Evolutionary conservation across 2,113 vertebrate species (phyloP), one percentile per base, ranked within the genome.

Genomic region (Lamprologus ornatipinnis): DNA sequence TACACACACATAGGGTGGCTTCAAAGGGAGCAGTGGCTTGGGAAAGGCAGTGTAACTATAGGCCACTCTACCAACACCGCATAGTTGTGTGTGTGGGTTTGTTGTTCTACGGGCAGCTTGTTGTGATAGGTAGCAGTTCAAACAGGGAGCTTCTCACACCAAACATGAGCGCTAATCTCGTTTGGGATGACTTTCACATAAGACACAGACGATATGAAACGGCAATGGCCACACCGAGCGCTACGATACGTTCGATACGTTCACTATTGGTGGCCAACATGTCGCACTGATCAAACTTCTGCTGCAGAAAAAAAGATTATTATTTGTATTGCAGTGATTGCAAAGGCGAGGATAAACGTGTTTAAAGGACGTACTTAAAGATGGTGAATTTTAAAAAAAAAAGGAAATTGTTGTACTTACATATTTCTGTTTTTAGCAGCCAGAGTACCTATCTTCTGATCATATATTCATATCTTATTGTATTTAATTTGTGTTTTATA

Each of bases 1-100:
- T 97, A 97, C 96, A 58, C 97, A 97, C 96, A 73, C 97, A 97
- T 23, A 91, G 9, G 85, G 90, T 14, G 90, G 93, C 91, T 95
- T 96, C 95, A 96, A 96, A 96, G 95, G 92, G 90, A 92, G 94
- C 92, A 91, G 81, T 93, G 93, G 94, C 95, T 95, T 96, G 95
- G 95, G 95, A 96, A 95, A 95, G 86, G 92, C 95, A 94, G 93
- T 91, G 94, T 92, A 94, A 95, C 93, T 94, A 93, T 94, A 94
- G 94, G 92, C 91, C 79, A 80, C 94, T 96, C 94, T 96, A 96
- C 95, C 95, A 96, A 96, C 95, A 96, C 80, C 63, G 90, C 95
- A 96, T 96, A 96, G 91, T 94, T 95, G 94, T 93, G 93, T 94
- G 91, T 94, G 93, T 94, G 94, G 93, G 92, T 92, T 92, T 95